Conservation (phyloP, 64 coral and sea anemone species). For the Actinia tenebrosa region DNA sequence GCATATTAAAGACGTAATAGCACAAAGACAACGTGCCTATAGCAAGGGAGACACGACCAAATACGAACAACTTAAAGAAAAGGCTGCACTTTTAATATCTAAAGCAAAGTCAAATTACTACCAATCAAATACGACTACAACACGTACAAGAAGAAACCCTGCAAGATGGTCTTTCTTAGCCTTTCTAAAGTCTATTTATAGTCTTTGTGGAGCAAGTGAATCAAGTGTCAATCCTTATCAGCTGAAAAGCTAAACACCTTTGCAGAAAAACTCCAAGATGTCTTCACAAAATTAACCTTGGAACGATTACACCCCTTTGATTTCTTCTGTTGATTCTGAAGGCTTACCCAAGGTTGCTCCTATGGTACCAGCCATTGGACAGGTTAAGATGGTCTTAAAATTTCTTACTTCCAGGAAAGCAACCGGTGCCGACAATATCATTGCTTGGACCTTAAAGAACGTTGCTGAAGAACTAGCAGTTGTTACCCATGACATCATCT, state of each 20-base stretch:
- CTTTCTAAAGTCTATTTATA: slow-evolving; percentile 9
- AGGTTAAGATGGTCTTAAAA: slow-evolving; percentile 7
- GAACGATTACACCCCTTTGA: background rate
- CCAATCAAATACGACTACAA: slow-evolving; percentile 4
- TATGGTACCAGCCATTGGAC: slow-evolving; percentile 4
- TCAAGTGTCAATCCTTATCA: background rate
- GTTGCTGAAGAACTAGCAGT: slow-evolving; percentile 22
- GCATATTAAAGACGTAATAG: slow-evolving; percentile 14
- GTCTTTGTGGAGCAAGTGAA: slow-evolving; percentile 24
- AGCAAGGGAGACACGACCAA: slow-evolving; percentile 4
- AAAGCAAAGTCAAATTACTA: slow-evolving; percentile 24
- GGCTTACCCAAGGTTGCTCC: background rate
- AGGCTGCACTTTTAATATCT: slow-evolving; percentile 26
- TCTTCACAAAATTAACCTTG: slow-evolving; percentile 16
- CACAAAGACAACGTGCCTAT: slow-evolving; percentile 29
- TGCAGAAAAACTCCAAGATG: slow-evolving; percentile 9
- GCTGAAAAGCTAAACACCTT: background rate
- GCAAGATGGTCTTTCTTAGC: slow-evolving; percentile 1
- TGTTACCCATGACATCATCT: slow-evolving; percentile 39
- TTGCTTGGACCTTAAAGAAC: slow-evolving; percentile 22
- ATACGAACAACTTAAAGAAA: slow-evolving; percentile 21
- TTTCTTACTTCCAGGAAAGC: slow-evolving; percentile 21
- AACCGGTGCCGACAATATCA: slow-evolving; percentile 27
- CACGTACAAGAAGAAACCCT: background rate
- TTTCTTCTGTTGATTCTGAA: background rate